phyloP scores from a whole-genome alignment of 1,140 invertebrate genomes.

The Drosophila ironensis region DNA sequence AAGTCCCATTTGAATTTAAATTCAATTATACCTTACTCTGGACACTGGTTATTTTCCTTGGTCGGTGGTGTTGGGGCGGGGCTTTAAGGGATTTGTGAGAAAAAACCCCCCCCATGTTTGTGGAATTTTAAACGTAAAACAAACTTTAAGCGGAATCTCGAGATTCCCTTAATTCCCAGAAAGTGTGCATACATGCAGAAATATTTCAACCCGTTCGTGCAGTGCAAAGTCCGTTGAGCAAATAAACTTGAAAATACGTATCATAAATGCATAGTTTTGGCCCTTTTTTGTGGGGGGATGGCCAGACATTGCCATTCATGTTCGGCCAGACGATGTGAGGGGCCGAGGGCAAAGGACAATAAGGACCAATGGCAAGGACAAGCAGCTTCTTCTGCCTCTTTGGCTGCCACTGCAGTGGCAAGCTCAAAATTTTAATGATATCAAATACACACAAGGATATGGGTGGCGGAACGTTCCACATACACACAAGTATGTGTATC shows the following conservation, averaged over 20 bases:
- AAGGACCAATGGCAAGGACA: conserved; percentile 59
- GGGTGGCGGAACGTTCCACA: not conserved
- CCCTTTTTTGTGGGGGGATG: conserved; percentile 12
- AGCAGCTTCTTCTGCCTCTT: conserved; percentile 38
- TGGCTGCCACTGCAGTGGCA: conserved; percentile 41
- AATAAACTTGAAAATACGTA: conserved; percentile 60
- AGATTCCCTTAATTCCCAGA: conserved; percentile 3
- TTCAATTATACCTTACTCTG: conserved; percentile 52
- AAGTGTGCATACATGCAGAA: conserved; percentile 41
- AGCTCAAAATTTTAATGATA: conserved; percentile 70
- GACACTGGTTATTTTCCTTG: not conserved
- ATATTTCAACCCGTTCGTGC: conserved; percentile 40
- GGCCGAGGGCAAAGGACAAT: conserved; percentile 14
- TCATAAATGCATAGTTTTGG: conserved; percentile 40
- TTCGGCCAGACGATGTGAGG: conserved; percentile 39
- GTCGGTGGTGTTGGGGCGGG: not conserved
- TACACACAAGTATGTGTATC: conserved; percentile 3
- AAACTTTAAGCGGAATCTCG: conserved; percentile 18
- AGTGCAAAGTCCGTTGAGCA: conserved; percentile 42
- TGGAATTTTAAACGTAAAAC: not conserved
- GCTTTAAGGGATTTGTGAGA: not conserved
- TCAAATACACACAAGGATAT: conserved; percentile 40
- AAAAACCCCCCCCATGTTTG: conserved; percentile 1
- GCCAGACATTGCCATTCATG: conserved; percentile 46
- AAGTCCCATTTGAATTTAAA: conserved; percentile 54